Evolutionary conservation across 1,140 invertebrate species (phyloP), one percentile per base, ranked within the genome.

Genomic region (Theocolax elegans): DNA sequence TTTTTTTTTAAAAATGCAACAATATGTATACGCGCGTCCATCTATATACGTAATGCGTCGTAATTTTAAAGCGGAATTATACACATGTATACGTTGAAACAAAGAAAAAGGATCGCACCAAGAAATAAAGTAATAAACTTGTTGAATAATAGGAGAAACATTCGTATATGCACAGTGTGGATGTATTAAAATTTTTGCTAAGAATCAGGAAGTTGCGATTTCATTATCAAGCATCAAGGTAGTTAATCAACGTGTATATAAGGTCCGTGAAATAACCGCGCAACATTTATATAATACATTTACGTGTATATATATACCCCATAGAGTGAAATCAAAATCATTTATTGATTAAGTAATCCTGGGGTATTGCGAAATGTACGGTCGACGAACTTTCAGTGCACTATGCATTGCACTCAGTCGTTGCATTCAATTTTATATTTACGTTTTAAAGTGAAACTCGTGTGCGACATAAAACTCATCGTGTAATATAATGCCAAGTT

Each of bases 191-290:
- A 35, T 35, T 35, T 35, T 27, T 15, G 49, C 27, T 25, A 51
- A 4, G 1, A 38, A 38, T 56, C n/a, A 17, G 58, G 58, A 60
- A 44, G 42, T 67, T n/a, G 31, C 21, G 23, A 48, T 67, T 46
- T 67, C 17, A 58, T 35, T 31, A 35, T 23, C 40, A 54, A 23
- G 19, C n/a, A 58, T 35, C 53, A 58, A 58, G 40, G 38, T 29
- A 48, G 4, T 42, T 29, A 44, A 54, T 29, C 49, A 42, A 8
- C 31, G 15, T 17, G 17, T 40, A 58, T 15, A 13, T 3, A 25
- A 40, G 40, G 4, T 60, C 27, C n/a, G 25, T n/a, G 27, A 51
- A n/a, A 48, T 7, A 42, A 10, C 1, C 0, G 23, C 29, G 19
- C 1, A 12, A 23, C 13, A 21, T 59, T 59, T 59, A 59, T 23